Conservation (phyloP, 2,797 vertebrate species). For the Rhyacichthys aspro region DNA sequence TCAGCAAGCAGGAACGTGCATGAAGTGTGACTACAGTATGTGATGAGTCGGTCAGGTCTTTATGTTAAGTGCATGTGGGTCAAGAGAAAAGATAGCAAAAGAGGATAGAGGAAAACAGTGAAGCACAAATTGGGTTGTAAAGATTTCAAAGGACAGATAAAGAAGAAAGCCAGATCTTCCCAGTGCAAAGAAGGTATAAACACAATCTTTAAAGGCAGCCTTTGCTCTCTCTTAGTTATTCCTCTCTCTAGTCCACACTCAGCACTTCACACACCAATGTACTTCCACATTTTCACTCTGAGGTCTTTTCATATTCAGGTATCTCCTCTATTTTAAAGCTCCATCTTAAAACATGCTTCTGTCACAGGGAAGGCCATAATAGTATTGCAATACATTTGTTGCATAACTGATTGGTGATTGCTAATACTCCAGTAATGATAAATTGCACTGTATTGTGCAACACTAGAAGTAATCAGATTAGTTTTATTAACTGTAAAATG, state of each 20-base stretch:
- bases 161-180: slow-evolving; percentile 36
- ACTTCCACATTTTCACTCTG: slow-evolving; percentile 40
- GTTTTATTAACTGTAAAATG: too few relatives aligned
- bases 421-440: too few relatives aligned
- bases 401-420: too few relatives aligned
- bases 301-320: slow-evolving; percentile 40
- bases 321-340: neutral
- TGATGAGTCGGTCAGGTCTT: slow-evolving; percentile 41
- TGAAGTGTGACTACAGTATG: slow-evolving; percentile 55
- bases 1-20: slow-evolving; percentile 56
- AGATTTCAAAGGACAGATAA: slow-evolving; percentile 47
- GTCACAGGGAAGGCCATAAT: too few relatives aligned
- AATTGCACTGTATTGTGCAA: too few relatives aligned
- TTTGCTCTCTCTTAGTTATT: slow-evolving; percentile 42
- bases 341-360: neutral
- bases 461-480: too few relatives aligned
- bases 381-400: too few relatives aligned
- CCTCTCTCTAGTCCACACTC: slow-evolving; percentile 51
- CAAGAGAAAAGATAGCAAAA: slow-evolving; percentile 1
- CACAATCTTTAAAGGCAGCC: slow-evolving; percentile 53
- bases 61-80: slow-evolving; percentile 2
- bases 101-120: slow-evolving; percentile 1
- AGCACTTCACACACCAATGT: slow-evolving; percentile 47
- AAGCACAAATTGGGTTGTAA: slow-evolving; percentile 25
- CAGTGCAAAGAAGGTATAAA: slow-evolving; percentile 56